Conservation (phyloP, 1,140 invertebrate species). For the Achatina immaculata region DNA sequence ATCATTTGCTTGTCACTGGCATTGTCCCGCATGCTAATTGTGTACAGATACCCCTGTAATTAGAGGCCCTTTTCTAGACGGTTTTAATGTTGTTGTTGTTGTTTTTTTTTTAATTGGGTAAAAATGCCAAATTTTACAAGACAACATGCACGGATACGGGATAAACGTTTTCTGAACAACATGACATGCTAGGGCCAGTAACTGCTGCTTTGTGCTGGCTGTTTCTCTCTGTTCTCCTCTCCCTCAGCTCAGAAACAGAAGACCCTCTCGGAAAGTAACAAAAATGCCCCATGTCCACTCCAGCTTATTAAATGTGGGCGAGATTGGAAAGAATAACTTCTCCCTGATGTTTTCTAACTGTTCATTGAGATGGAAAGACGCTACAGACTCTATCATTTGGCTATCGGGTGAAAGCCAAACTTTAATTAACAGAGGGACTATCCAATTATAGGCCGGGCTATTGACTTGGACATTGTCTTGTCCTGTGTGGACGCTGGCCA, state of each 20-base stretch:
- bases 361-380: background rate
- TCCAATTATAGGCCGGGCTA: slow-evolving; percentile 27
- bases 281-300: slow-evolving; percentile 11
- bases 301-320: slow-evolving; percentile 6
- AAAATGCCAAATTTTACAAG: too few species aligned
- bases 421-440: slow-evolving; percentile 31
- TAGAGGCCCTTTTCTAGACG: too few species aligned
- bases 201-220: too few species aligned
- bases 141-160: too few species aligned
- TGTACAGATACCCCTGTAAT: background rate
- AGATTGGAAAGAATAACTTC: slow-evolving; percentile 18
- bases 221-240: too few species aligned
- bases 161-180: too few species aligned
- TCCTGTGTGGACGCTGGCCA: background rate
- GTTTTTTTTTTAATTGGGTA: too few species aligned
- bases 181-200: too few species aligned
- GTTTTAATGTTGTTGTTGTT: too few species aligned
- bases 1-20: background rate
- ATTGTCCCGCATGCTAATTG: background rate
- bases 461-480: slow-evolving; percentile 15
- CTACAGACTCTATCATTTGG: slow-evolving; percentile 23
- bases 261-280: background rate
- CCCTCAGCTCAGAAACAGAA: background rate
- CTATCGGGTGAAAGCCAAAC: slow-evolving; percentile 7
- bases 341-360: background rate